Evolutionary conservation across 2,888 invertebrate genomes (phyloP).

Genomic region (Pterobdella sp.): DNA sequence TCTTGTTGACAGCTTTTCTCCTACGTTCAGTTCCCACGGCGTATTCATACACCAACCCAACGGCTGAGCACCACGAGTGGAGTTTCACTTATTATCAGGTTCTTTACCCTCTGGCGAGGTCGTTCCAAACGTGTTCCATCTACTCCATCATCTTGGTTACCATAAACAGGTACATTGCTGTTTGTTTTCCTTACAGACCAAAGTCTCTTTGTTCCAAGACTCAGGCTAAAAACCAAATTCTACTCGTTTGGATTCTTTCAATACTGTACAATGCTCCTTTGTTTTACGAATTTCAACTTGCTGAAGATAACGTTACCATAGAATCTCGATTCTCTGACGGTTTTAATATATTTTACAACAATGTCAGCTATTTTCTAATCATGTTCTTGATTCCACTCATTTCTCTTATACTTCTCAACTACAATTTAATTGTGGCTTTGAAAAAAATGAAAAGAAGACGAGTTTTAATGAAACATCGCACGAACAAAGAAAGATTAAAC

Average conservation of each 20-base stretch:
- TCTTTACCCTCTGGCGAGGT: slow-evolving; percentile 36
- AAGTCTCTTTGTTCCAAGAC: slow-evolving; percentile 36
- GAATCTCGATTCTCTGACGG: neutral
- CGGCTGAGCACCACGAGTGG: slow-evolving; percentile 25
- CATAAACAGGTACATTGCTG: slow-evolving; percentile 36
- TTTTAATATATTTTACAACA: slow-evolving; percentile 31
- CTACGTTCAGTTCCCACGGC: slow-evolving; percentile 32
- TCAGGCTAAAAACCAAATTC: slow-evolving; percentile 36
- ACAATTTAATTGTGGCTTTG: slow-evolving; percentile 34
- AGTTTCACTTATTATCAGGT: slow-evolving; percentile 35
- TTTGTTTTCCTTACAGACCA: slow-evolving; percentile 37
- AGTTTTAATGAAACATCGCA: slow-evolving; percentile 23
- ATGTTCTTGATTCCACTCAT: slow-evolving; percentile 36
- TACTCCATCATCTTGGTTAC: slow-evolving; percentile 39
- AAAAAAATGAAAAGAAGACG: slow-evolving; percentile 33
- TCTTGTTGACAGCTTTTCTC: slow-evolving; percentile 37
- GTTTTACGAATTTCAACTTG: slow-evolving; percentile 35
- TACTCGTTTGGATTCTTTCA: slow-evolving; percentile 34
- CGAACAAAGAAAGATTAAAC: neutral
- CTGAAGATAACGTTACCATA: neutral
- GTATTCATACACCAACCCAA: neutral
- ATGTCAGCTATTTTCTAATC: slow-evolving; percentile 34
- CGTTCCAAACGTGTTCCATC: slow-evolving; percentile 36
- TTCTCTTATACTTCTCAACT: slow-evolving; percentile 34
- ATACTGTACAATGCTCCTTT: slow-evolving; percentile 37